These are phyloP conservation scores for Ophioderma brevispina DNA, from an alignment of 35 echinoderm and acorn worm species.

Conservation along the genomic window DNA sequence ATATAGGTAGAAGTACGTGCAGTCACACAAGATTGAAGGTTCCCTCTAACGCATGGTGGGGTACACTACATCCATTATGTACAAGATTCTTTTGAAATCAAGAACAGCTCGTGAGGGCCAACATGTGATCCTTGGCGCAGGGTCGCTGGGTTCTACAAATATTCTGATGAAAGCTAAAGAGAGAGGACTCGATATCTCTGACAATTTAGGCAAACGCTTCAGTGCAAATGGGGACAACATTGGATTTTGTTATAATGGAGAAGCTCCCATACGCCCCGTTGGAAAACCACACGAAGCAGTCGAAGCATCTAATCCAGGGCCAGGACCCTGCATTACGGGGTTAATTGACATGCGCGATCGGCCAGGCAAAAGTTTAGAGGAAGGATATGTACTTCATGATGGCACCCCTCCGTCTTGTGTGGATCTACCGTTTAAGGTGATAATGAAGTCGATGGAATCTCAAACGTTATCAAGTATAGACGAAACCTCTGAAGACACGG, in stretches of 20 bases:
- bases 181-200: conserved; percentile 41
- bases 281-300: conserved; percentile 45
- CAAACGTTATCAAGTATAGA: not conserved
- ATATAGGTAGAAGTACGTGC: conserved; percentile 62
- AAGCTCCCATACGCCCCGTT: conserved; percentile 44
- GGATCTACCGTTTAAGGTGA: conserved; percentile 65
- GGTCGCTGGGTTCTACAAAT: conserved; percentile 64
- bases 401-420: conserved; percentile 59
- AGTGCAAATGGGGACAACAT: conserved; percentile 74
- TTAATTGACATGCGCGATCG: conserved; percentile 64
- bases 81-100: conserved; percentile 24
- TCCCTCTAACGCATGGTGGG: conserved; percentile 25
- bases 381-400: conserved; percentile 79
- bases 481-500: not conserved
- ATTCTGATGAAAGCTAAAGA: conserved; percentile 60
- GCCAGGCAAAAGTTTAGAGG: conserved; percentile 41
- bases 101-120: conserved; percentile 45
- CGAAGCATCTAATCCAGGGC: not conserved
- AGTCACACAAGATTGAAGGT: conserved; percentile 55
- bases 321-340: conserved; percentile 49
- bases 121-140: conserved; percentile 64
- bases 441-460: conserved; percentile 33
- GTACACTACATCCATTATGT: conserved; percentile 43
- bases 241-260: conserved; percentile 75
- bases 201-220: conserved; percentile 46